Evolutionary conservation across 2,797 vertebrate genomes (phyloP).

Genomic region (Sciurus vulgaris): DNA sequence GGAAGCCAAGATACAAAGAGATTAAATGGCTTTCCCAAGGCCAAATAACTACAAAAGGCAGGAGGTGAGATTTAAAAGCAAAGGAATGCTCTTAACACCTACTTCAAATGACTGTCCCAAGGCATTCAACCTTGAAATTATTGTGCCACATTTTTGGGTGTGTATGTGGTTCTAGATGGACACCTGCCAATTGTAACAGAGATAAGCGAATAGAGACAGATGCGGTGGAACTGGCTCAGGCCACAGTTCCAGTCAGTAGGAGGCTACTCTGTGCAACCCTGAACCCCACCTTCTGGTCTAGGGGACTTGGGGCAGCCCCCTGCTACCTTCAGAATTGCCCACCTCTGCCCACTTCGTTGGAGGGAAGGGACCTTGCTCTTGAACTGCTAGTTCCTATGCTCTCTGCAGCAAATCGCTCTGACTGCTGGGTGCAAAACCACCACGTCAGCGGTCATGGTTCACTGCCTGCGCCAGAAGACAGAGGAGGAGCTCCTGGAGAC

Average conservation of each 20-base stretch:
- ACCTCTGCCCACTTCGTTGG: rapidly evolving
- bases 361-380: not conserved
- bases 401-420: conserved; percentile 56
- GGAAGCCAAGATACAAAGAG: not conserved
- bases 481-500: conserved; percentile 62
- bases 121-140: not conserved
- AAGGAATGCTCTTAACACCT: not conserved
- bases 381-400: not conserved
- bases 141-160: not conserved
- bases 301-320: not conserved
- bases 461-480: conserved; percentile 73
- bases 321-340: not conserved
- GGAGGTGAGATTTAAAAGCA: not conserved
- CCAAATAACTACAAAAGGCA: not conserved
- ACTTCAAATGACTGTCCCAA: not conserved
- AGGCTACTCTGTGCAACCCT: not conserved
- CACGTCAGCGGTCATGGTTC: conserved; percentile 58
- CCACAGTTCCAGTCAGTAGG: not conserved
- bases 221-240: not conserved
- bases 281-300: not conserved
- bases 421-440: conserved; percentile 66
- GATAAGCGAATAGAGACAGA: not conserved
- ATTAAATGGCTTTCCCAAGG: no score
- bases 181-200: not conserved
- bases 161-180: no score